Conservation (phyloP, 1,140 invertebrate genomes). For the Drosophila melanica region DNA sequence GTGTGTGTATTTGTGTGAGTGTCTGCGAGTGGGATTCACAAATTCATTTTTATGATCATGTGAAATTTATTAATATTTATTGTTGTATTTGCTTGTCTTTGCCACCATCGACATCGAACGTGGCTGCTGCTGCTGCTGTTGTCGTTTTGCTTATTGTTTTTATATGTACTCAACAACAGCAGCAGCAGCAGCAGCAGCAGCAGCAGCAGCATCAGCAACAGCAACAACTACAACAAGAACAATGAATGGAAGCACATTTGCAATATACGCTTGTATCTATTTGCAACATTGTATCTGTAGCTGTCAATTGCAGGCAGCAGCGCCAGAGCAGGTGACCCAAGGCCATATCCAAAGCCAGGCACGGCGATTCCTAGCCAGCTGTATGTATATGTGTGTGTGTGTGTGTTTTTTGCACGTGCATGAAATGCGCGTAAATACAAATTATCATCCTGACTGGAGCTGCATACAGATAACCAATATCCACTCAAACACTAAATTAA, state of each 20-base stretch:
- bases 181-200: not conserved
- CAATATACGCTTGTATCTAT: conserved; percentile 24
- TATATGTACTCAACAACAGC: conserved; percentile 64
- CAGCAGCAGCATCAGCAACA: not conserved
- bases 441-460: conserved; percentile 19
- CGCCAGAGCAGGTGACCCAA: conserved; percentile 4
- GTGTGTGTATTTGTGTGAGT: conserved; percentile 13
- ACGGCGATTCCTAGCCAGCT: conserved; percentile 22
- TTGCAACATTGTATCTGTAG: conserved; percentile 47
- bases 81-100: conserved; percentile 64
- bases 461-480: conserved; percentile 23
- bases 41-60: conserved; percentile 83
- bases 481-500: conserved; percentile 26
- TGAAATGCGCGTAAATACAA: conserved; percentile 43
- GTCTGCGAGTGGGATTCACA: conserved; percentile 72
- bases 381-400: not conserved
- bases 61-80: conserved; percentile 83
- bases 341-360: conserved; percentile 23
- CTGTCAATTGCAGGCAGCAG: conserved; percentile 52
- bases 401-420: conserved; percentile 29
- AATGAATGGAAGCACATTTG: conserved; percentile 32
- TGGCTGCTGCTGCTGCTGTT: conserved; percentile 22
- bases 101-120: conserved; percentile 22
- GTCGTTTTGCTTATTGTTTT: conserved; percentile 74
- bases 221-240: not conserved